Conservation (phyloP, 2,888 invertebrate species). For the Parascotia fuliginaria region DNA sequence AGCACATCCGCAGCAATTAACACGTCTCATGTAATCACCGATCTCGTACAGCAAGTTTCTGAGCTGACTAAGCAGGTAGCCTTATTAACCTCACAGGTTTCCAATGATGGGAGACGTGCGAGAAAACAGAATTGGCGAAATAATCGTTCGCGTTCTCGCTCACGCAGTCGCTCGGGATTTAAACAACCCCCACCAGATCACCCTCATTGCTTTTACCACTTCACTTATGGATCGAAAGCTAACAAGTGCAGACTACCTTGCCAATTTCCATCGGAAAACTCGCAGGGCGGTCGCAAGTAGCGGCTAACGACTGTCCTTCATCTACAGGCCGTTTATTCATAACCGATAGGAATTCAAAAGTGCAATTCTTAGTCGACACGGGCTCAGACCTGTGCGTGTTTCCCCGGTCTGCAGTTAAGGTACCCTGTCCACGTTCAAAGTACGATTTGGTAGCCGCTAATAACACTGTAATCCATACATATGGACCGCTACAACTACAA, state of each 20-base stretch:
- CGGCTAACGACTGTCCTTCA: constrained; percentile 13
- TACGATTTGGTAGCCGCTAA: constrained; percentile 53
- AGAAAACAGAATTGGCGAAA: no score
- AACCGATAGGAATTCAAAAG: not conserved
- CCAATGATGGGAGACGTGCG: not conserved
- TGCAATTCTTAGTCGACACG: no score
- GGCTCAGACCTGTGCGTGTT: constrained; percentile 17
- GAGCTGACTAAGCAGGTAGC: not conserved
- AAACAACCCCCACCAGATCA: not conserved
- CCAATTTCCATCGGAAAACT: constrained; percentile 16
- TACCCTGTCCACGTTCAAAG: not conserved
- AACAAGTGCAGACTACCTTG: constrained; percentile 11
- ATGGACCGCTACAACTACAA: constrained; percentile 16
- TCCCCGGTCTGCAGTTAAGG: constrained; percentile 14
- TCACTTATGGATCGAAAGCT: not conserved
- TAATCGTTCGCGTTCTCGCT: constrained; percentile 5
- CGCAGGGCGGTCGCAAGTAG: constrained; percentile 23
- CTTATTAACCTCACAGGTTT: no score
- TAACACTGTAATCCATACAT: constrained; percentile 41
- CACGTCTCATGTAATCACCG: not conserved
- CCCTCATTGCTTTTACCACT: not conserved
- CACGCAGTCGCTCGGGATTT: not conserved
- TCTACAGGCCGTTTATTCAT: not conserved
- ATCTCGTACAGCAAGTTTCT: not conserved
- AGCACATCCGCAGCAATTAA: no score